phyloP scores from a whole-genome alignment of 2,113 vertebrate species.

The Hiodon alosoides region DNA sequence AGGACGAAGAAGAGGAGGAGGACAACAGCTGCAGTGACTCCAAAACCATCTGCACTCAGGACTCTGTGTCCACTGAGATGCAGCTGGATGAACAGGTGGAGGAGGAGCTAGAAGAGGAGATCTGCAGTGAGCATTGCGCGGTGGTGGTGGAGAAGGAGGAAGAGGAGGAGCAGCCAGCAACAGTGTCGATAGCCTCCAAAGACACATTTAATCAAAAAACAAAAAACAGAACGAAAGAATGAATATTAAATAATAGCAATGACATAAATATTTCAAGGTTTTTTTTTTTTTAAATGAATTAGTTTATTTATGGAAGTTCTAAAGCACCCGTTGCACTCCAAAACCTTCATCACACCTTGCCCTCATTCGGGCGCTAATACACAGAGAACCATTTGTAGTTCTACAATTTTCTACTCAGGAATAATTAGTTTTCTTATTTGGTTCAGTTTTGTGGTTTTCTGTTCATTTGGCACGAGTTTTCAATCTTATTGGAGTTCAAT shows the following conservation, averaged over 20 bases:
- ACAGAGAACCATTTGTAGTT: conserved; percentile 68
- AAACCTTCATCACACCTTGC: conserved; percentile 62
- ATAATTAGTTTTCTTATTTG: conserved; percentile 48
- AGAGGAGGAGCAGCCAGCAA: conserved; percentile 61
- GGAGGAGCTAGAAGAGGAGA: conserved; percentile 63
- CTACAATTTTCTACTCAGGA: conserved; percentile 81
- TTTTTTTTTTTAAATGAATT: neutral
- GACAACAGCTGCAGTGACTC: conserved; percentile 79
- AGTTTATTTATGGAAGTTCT: conserved; percentile 50
- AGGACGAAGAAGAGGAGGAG: conserved; percentile 74
- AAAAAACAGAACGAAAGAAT: neutral
- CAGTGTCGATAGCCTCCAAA: conserved; percentile 35
- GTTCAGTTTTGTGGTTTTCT: neutral
- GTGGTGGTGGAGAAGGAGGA: conserved; percentile 40
- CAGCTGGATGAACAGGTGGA: conserved; percentile 73
- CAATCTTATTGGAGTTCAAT: neutral
- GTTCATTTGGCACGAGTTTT: neutral
- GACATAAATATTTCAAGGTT: conserved; percentile 31
- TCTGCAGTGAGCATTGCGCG: conserved; percentile 52
- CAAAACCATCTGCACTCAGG: conserved; percentile 79
- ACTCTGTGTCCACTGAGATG: conserved; percentile 78
- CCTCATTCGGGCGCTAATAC: conserved; percentile 63
- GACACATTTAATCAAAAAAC: neutral
- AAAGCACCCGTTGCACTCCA: conserved; percentile 65
- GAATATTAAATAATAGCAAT: conserved; percentile 12